Evolutionary conservation across 2,888 invertebrate species (phyloP), one percentile per base, ranked within the genome.

Genomic region (Lochmaea capreae): DNA sequence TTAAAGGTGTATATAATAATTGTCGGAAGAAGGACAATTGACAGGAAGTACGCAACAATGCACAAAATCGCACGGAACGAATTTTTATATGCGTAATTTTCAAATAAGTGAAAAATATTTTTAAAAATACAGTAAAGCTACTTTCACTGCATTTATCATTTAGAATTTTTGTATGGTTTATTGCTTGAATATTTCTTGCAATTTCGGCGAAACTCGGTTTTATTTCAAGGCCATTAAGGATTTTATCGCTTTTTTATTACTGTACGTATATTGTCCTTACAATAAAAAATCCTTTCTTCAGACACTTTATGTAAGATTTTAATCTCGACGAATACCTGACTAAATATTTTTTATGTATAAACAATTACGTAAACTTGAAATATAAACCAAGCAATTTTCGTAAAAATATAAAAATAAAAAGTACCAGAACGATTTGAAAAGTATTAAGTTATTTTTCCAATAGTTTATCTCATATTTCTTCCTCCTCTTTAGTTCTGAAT

Each of bases 221-320:
- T 5, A 49, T 49, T 49, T 49, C 49, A 49, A 49, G n/a, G 3
- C 49, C 14, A n/a, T 54, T 54, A 54, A 16, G 10, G 8, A 54
- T n/a, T 54, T 54, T 16, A 54, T 54, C n/a, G 52, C 52, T 54
- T 54, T 54, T 54, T 54, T 54, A 54, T 52, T 54, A 54, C 16
- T 10, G 16, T 11, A 43, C 43, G 11, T 43, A 43, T 43, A 12
- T 18, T 54, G 16, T 54, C 9, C n/a, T 54, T 9, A 54, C n/a
- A 16, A 54, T 54, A 54, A 54, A 54, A 54, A n/a, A 33, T 49
- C 52, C 8, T 54, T 54, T 16, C 10, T 16, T 16, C 49, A n/a
- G 14, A 49, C 49, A 49, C 49, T 49, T 49, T 46, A 46, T 46
- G 12, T 52, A 52, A 52, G 52, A 52, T 52, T 52, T 52, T n/a